A percentile compares a stretch with the other conserved stretches of the same genome.
phyloP scores from a whole-genome alignment of 2,888 invertebrate genomes.

The Sinelater perroti region DNA sequence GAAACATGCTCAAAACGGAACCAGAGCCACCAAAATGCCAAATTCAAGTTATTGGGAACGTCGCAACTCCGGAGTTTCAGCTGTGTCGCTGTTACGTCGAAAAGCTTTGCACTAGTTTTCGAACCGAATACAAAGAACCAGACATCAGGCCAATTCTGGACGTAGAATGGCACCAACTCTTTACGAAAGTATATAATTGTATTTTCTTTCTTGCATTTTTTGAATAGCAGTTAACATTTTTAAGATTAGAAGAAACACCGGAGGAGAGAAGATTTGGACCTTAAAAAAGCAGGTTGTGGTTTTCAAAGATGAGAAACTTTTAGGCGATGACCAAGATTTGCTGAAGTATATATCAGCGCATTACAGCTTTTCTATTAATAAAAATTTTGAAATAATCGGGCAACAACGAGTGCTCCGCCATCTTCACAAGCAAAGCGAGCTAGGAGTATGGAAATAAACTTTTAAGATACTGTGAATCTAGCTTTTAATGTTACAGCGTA shows the following conservation, averaged over 20 bases:
- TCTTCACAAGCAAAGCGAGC: slow-evolving; percentile 46
- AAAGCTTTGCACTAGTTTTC: slow-evolving; percentile 49
- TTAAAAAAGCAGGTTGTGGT: slow-evolving; percentile 62
- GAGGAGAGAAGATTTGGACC: slow-evolving; percentile 61
- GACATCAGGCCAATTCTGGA: slow-evolving; percentile 54
- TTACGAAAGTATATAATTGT: slow-evolving; percentile 45
- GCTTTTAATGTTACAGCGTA: slow-evolving; percentile 62
- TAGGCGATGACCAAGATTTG: slow-evolving; percentile 66
- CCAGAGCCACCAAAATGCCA: slow-evolving; percentile 34
- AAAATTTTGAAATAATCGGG: slow-evolving; percentile 63
- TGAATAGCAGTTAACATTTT: too few relatives aligned
- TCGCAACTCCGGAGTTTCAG: slow-evolving; percentile 55
- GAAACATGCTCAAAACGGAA: slow-evolving; percentile 19
- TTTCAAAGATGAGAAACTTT: slow-evolving; percentile 61
- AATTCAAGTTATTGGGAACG: slow-evolving; percentile 53
- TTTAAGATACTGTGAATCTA: neutral
- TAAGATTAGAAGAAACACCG: slow-evolving; percentile 56
- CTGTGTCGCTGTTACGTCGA: slow-evolving; percentile 51
- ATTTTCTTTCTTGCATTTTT: neutral
- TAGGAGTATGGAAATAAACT: slow-evolving; percentile 34
- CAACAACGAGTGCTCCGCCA: slow-evolving; percentile 60
- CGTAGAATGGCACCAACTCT: slow-evolving; percentile 55
- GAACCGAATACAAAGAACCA: slow-evolving; percentile 51
- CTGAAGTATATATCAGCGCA: slow-evolving; percentile 60
- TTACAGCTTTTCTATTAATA: slow-evolving; percentile 60